phyloP scores from a whole-genome alignment of 2,888 invertebrate species.

The Drosophila anceps region DNA sequence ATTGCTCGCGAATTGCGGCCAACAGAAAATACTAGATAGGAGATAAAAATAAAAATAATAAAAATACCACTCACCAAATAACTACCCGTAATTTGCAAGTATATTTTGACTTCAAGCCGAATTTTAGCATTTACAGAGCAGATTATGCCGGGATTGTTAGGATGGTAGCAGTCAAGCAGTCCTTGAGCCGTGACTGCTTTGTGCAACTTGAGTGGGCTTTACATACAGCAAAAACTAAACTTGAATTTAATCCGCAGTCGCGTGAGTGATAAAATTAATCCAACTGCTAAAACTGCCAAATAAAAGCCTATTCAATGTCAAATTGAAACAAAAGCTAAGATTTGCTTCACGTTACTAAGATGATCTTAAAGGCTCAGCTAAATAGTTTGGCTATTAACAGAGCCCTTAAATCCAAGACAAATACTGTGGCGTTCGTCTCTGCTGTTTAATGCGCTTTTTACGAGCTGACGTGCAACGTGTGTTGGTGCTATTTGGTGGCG shows the following conservation, averaged over 20 bases:
- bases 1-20: conserved; percentile 40
- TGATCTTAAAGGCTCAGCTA: conserved; percentile 43
- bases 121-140: conserved; percentile 24
- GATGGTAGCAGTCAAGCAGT: neutral
- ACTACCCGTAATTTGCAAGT: conserved; percentile 8
- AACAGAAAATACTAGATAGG: conserved; percentile 3
- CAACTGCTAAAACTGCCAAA: neutral
- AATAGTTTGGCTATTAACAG: conserved; percentile 33
- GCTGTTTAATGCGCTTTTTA: conserved; percentile 55
- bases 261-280: neutral
- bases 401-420: neutral
- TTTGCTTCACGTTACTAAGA: conserved; percentile 46
- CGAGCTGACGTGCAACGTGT: conserved; percentile 46
- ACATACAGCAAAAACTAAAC: conserved; percentile 18
- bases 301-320: conserved; percentile 16
- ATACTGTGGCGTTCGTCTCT: conserved; percentile 4
- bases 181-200: conserved; percentile 8
- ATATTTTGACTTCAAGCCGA: conserved; percentile 20
- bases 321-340: conserved; percentile 11
- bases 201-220: conserved; percentile 7
- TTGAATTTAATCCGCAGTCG: neutral
- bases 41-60: conserved; percentile 10
- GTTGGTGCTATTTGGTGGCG: conserved; percentile 20
- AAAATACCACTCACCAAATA: conserved; percentile 2
- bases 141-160: neutral